Evolutionary conservation across 1,140 invertebrate genomes (phyloP), one percentile per base, ranked within the genome.

Genomic region (Pteromalus puparum): DNA sequence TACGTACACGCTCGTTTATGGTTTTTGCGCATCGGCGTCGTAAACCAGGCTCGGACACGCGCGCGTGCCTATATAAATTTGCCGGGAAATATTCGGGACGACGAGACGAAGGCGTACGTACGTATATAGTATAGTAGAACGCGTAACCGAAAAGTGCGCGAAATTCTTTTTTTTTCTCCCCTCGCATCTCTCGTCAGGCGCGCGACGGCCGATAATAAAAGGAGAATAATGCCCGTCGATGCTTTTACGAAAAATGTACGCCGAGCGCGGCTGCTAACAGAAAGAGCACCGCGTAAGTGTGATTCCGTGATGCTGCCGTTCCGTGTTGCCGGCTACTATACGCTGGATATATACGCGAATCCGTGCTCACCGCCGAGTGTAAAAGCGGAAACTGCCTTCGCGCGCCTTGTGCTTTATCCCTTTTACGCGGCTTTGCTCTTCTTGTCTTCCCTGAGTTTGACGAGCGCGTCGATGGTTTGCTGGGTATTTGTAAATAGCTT

Each of bases 21-120:
- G 89, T 91, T 91, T 92, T 90, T 91, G 76, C 9, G 28, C 68
- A 89, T 89, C 89, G 88, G 87, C 86, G 85, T 89, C 90, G 87
- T 91, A 91, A 90, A 92, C 91, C 88, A 88, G 88, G 85, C 72
- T 87, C 82, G 67, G 26, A 70, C 67, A 70, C 26, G 26, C 24
- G 65, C 67, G 67, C n/a, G 24, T 82, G 86, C 70, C 79, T 85
- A 75, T 88, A 89, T 91, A 91, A 91, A 91, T 91, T 90, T 85
- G 76, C 53, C 18, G 53, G 53, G 18, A 42, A 42, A 42, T 42
- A 7, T 7, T 42, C 38, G 38, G 38, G 6, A 42, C 38, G 6
- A 42, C 38, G 38, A 12, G 38, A 9, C 38, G 38, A 42, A 42
- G 38, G 10, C 38, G 9, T 42, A 42, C 6, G 5, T 42, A 42